These are phyloP conservation scores for Periplaneta americana DNA, from an alignment of 1,140 invertebrate genomes.

Conservation along the genomic window DNA sequence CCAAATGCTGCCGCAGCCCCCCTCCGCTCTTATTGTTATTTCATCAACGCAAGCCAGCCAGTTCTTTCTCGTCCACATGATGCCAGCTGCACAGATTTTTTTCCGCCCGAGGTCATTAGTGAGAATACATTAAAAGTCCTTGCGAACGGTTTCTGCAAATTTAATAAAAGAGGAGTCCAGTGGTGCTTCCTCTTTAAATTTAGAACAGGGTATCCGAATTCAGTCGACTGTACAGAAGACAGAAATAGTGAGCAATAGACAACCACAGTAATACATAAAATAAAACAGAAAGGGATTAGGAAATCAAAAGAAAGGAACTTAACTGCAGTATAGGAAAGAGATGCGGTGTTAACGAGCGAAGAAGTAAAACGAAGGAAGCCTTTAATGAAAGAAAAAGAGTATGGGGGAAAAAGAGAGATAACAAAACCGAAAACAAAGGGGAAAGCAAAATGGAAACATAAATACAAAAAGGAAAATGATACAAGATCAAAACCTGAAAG, in stretches of 20 bases:
- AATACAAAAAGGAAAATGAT: not conserved
- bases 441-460: not conserved
- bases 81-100: not conserved
- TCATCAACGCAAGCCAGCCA: not conserved
- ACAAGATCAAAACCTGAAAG: not conserved
- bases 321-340: too few relatives aligned
- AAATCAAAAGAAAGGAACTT: too few relatives aligned
- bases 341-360: too few relatives aligned
- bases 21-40: not conserved
- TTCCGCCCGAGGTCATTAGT: not conserved
- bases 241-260: too few relatives aligned
- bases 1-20: not conserved
- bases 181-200: not conserved
- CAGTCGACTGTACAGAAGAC: too few relatives aligned
- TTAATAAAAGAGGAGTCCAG: not conserved
- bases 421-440: too few relatives aligned
- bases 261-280: too few relatives aligned
- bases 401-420: too few relatives aligned
- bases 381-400: not conserved
- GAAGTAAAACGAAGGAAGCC: not conserved
- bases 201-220: too few relatives aligned
- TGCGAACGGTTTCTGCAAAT: not conserved
- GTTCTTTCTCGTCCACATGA: not conserved
- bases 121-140: not conserved
- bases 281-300: too few relatives aligned